Conservation (phyloP, 2,113 vertebrate genomes). For the cat (Felis catus) region DNA sequence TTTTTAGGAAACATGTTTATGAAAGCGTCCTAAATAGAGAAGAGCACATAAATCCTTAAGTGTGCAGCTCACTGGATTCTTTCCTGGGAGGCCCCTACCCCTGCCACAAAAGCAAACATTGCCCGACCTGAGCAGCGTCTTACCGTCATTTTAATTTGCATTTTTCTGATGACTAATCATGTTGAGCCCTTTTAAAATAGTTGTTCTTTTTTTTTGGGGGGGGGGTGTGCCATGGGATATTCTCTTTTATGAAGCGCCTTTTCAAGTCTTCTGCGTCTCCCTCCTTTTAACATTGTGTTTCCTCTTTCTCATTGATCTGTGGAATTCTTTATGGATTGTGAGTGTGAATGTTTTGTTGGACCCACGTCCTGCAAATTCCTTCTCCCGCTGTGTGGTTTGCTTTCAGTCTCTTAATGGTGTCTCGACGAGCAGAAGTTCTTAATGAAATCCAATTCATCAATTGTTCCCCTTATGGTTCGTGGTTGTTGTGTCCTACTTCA, state of each 20-base stretch:
- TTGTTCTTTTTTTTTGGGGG: not conserved
- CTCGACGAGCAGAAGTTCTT: constrained; percentile 25
- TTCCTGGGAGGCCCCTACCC: not conserved
- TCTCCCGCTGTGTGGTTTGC: not conserved
- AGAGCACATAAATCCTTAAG: not conserved
- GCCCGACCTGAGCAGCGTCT: not conserved
- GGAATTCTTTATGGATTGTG: not conserved
- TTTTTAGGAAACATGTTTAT: constrained; percentile 41
- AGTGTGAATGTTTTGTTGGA: not conserved
- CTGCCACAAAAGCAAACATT: not conserved
- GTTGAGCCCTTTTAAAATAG: not conserved
- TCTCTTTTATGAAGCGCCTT: not conserved
- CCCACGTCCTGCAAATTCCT: not conserved
- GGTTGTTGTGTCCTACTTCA: not conserved
- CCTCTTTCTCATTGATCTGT: not conserved
- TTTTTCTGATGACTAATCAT: not conserved
- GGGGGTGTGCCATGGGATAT: not conserved
- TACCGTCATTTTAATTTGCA: not conserved
- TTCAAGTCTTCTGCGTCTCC: not conserved
- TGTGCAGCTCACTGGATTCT: not conserved
- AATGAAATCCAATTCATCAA: not conserved
- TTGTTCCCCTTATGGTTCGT: not conserved
- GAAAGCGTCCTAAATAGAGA: not conserved
- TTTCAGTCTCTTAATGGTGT: constrained; percentile 28
- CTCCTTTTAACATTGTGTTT: not conserved